Evolutionary conservation across 2,888 invertebrate genomes (phyloP).

Genomic region (Linyphia triangularis): DNA sequence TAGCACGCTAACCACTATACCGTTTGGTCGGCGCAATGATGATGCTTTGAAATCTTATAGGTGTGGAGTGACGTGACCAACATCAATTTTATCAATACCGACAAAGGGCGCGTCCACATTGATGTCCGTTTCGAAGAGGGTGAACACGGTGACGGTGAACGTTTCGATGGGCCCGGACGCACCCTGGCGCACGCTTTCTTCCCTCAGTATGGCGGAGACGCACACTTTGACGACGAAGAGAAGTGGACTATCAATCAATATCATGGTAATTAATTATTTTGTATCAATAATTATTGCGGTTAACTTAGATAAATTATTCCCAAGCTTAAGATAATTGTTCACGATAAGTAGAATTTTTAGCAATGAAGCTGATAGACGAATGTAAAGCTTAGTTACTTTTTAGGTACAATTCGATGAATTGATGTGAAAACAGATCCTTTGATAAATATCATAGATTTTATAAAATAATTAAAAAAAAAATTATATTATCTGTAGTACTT

Average conservation of each 20-base stretch:
- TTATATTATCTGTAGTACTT: too few relatives aligned
- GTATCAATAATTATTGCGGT: not conserved
- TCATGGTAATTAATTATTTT: slow-evolving; percentile 27
- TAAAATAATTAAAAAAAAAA: too few relatives aligned
- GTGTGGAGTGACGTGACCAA: slow-evolving; percentile 89
- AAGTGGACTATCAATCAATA: slow-evolving; percentile 89
- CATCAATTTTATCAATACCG: slow-evolving; percentile 79
- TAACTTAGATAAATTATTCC: too few relatives aligned
- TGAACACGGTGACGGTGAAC: slow-evolving; percentile 97
- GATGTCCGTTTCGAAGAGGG: slow-evolving; percentile 87
- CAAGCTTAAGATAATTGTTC: too few relatives aligned
- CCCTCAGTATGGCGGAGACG: slow-evolving; percentile 97
- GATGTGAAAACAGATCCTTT: too few relatives aligned
- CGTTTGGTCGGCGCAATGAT: too few relatives aligned
- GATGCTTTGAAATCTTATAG: slow-evolving; percentile 76
- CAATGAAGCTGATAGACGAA: too few relatives aligned
- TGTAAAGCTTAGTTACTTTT: too few relatives aligned
- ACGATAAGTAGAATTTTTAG: too few relatives aligned
- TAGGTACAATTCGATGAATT: too few relatives aligned
- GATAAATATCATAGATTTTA: too few relatives aligned
- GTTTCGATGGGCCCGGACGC: slow-evolving; percentile 92
- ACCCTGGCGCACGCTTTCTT: slow-evolving; percentile 97
- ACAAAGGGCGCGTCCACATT: slow-evolving; percentile 84
- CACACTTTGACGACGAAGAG: slow-evolving; percentile 98
- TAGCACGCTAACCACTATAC: too few relatives aligned